These are phyloP conservation scores for Electrophaes corylata DNA, from an alignment of 2,888 invertebrate genomes.

Conservation along the genomic window DNA sequence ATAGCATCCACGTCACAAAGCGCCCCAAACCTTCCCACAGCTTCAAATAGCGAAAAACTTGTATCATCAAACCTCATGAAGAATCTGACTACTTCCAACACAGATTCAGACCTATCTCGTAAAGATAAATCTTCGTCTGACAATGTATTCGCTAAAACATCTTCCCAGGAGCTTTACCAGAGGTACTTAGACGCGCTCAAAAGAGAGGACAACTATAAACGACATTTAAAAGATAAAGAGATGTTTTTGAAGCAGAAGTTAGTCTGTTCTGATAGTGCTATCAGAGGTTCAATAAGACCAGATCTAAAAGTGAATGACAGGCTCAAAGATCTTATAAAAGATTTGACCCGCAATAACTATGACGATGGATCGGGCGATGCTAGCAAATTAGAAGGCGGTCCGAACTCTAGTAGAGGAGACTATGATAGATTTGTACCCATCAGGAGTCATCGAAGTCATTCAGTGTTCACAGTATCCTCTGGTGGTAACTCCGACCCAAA, in stretches of 20 bases:
- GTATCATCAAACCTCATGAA: conserved; percentile 49
- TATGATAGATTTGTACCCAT: conserved; percentile 44
- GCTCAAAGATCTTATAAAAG: conserved; percentile 71
- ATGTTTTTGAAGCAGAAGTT: conserved; percentile 72
- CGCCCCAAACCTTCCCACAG: conserved; percentile 68
- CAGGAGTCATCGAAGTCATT: conserved; percentile 69
- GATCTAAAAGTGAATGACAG: conserved; percentile 55
- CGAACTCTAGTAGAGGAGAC: conserved; percentile 50
- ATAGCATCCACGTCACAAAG: conserved; percentile 76
- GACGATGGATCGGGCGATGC: conserved; percentile 78
- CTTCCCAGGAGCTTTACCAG: conserved; percentile 73
- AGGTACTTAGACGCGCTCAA: conserved; percentile 71
- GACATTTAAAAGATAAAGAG: conserved; percentile 71
- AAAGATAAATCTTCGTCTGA: conserved; percentile 65
- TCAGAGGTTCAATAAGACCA: conserved; percentile 49
- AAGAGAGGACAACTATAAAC: conserved; percentile 70
- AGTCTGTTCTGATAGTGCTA: conserved; percentile 60
- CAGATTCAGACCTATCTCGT: conserved; percentile 68
- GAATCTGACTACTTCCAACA: conserved; percentile 51
- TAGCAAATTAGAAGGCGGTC: conserved; percentile 70
- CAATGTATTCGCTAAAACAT: conserved; percentile 58
- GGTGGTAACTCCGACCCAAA: conserved; percentile 62
- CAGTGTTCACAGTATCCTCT: conserved; percentile 76
- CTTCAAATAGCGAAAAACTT: conserved; percentile 54
- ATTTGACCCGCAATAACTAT: conserved; percentile 74